Evolutionary conservation across 2,113 vertebrate genomes (phyloP), one percentile per base, ranked within the genome.

Genomic region (Fulica atra): DNA sequence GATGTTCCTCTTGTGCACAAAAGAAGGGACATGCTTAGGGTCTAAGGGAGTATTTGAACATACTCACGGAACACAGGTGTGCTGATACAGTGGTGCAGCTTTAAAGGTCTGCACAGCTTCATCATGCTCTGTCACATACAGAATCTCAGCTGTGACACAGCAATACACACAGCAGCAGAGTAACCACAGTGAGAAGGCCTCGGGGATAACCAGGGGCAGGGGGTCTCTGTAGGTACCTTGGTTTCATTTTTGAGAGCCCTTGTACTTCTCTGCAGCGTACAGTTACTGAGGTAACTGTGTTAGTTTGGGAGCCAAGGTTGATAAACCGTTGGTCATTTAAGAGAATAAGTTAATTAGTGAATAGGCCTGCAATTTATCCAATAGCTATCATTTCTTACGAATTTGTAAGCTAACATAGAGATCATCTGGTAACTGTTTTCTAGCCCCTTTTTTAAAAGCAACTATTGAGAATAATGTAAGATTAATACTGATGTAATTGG

Each of bases 211-310:
- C 9, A 11, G 3, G 35, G 13, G 31, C 44, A 69, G 50, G 14
- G 3, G 8, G 16, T 78, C 26, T 84, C 12, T 60, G 1, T 16
- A 11, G 28, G 21, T 16, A 17, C 1, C 0, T 20, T 46, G 46
- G 44, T 20, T 42, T 36, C 7, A 3, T 64, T 31, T 61, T n/a
- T n/a, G 35, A 42, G n/a, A 57, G 53, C 48, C 29, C 65, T 65
- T 65, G 5, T 6, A 6, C 21, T 60, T 24, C 56, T 31, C 31
- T 54, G 68, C 73, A 38, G 38, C 5, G 72, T 74, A 2, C n/a
- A 38, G 10, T 28, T 63, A 4, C 1, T 66, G 38, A 26, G 46
- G 16, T 61, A 31, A 29, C 28, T 18, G 3, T 11, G 3, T n/a
- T 36, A 3, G 26, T 51, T 35, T 64, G 53, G 60, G 46, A 59